Evolutionary conservation across 2,797 vertebrate genomes (phyloP), one percentile per base, ranked within the genome.

Genomic region (Trachurus trachurus): DNA sequence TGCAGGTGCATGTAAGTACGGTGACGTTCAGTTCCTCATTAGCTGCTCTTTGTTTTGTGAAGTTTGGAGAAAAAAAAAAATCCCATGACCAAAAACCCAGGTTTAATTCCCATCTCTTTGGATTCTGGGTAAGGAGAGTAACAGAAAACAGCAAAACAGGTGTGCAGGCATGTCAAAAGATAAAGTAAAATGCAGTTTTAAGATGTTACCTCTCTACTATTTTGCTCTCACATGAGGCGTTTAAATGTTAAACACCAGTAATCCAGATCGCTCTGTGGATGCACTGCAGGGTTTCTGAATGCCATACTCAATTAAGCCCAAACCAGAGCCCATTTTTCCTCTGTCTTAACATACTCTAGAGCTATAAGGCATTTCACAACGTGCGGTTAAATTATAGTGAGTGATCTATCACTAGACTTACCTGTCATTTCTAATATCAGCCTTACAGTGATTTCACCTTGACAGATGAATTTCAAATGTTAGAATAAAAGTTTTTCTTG

Each of bases 221-320:
- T 70, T 69, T 50, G 12, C 8, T 22, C 16, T 53, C n/a, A 60
- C 47, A 34, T 2, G 6, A 49, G 9, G 44, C 42, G 39, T 62
- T 68, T 57, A 44, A 52, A 77, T 80, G 44, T 74, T 66, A 66
- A 67, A 78, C 45, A 80, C 6, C 26, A 34, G 13, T 54, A 64
- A 37, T 49, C 31, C 52, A 69, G 45, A 57, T 42, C 31, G 57
- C 45, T 50, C 61, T 52, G 54, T 47, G 21, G 52, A 56, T 21
- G 44, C 40, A 52, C 39, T 60, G 49, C 4, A 1, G 37, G 47
- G 42, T 67, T 53, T 64, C 39, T 64, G 29, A 53, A 26, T 2
- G 40, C 16, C 21, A 66, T 54, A 52, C 29, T 45, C 39, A 70
- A 56, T 82, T 66, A 74, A 81, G 72, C 63, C 57, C 57, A 17